phyloP scores from a whole-genome alignment of 1,140 invertebrate genomes.

The Latrodectus geometricus region DNA sequence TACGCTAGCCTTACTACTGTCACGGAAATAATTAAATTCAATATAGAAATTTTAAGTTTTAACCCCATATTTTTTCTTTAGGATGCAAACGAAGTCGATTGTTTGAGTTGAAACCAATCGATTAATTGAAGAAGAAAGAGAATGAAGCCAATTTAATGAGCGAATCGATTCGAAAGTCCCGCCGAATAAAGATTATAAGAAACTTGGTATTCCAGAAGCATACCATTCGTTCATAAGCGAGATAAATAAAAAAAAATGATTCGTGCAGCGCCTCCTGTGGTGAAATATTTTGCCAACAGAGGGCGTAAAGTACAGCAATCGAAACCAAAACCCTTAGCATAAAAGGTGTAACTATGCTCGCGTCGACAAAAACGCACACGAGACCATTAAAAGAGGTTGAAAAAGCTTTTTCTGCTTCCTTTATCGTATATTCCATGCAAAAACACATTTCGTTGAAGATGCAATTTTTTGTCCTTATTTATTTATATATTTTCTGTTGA shows the following conservation, averaged over 20 bases:
- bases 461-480: no score
- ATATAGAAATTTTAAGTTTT: no score
- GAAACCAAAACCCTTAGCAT: constrained; percentile 60
- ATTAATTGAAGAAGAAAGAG: no score
- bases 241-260: not conserved
- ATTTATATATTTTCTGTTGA: no score
- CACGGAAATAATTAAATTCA: no score
- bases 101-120: no score
- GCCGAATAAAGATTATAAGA: not conserved
- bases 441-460: no score
- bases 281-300: constrained; percentile 44
- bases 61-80: no score
- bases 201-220: not conserved
- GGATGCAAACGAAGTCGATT: no score
- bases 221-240: not conserved
- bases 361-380: constrained; percentile 39
- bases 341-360: constrained; percentile 49
- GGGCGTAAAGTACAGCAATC: constrained; percentile 46
- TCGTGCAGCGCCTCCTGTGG: constrained; percentile 45
- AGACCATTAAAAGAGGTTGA: constrained; percentile 29
- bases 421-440: constrained; percentile 20
- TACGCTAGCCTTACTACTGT: no score
- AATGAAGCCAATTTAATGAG: no score
- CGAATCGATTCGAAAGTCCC: constrained; percentile 6
- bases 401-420: constrained; percentile 12